phyloP scores from a whole-genome alignment of 92 coral and sea anemone species.

The Palythoa caribaeorum region DNA sequence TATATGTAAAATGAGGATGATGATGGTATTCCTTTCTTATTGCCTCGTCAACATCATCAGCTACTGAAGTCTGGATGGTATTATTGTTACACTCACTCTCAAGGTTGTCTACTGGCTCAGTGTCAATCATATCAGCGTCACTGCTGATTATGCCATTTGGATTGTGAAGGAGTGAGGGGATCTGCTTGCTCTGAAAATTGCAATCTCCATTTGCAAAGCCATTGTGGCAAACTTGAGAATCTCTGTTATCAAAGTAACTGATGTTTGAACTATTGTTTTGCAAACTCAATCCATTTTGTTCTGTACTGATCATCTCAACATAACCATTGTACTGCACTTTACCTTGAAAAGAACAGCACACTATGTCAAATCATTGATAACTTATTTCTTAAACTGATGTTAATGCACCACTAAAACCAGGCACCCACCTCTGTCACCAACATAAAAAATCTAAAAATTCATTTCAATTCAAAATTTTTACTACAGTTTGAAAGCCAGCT shows the following conservation, averaged over 20 bases:
- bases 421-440: no score
- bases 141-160: background rate
- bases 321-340: constrained; percentile 36
- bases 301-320: constrained; percentile 26
- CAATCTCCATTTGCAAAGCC: constrained; percentile 8
- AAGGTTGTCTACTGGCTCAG: background rate
- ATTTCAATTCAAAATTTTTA: no score
- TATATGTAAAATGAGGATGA: constrained; percentile 57
- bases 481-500: no score
- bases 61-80: background rate
- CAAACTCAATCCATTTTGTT: background rate
- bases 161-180: background rate
- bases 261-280: background rate
- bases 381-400: no score
- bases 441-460: no score
- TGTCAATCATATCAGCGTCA: constrained; percentile 35
- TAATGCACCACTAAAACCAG: no score
- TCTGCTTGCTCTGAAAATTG: background rate
- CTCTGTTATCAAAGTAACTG: background rate
- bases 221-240: constrained; percentile 4
- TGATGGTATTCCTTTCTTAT: background rate
- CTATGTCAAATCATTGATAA: background rate
- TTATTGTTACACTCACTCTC: background rate
- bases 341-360: constrained; percentile 6
- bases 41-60: constrained; percentile 15